Conservation (phyloP, 2,113 vertebrate species). For the Helogale parvula region DNA sequence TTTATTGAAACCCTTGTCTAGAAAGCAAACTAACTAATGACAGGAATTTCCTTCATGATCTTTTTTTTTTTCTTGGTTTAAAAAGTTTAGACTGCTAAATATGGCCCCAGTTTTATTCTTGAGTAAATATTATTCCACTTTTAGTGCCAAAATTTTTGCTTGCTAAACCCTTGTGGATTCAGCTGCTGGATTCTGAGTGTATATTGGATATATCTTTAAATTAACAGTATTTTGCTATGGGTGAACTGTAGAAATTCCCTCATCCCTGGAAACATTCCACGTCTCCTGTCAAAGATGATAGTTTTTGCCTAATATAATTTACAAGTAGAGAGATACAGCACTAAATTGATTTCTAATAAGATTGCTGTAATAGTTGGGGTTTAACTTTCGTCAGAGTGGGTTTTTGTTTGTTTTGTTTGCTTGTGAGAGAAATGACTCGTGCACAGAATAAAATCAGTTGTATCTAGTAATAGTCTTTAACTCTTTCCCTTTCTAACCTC, state of each 20-base stretch:
- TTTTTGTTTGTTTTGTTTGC: constrained; percentile 30
- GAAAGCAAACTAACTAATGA: constrained; percentile 50
- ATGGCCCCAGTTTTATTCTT: constrained; percentile 57
- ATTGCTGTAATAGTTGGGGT: constrained; percentile 38
- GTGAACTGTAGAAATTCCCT: constrained; percentile 53
- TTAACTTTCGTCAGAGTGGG: constrained; percentile 22
- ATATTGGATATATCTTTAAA: constrained; percentile 39
- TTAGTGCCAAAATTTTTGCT: constrained; percentile 54
- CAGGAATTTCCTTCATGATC: constrained; percentile 50
- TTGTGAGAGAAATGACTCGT: constrained; percentile 42
- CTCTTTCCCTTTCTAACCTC: constrained; percentile 24
- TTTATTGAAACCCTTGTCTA: constrained; percentile 9
- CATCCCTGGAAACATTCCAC: background rate
- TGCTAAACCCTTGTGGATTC: constrained; percentile 52
- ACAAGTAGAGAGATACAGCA: background rate
- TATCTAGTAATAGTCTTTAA: constrained; percentile 20
- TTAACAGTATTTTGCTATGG: constrained; percentile 53
- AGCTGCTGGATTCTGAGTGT: constrained; percentile 27
- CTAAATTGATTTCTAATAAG: constrained; percentile 5
- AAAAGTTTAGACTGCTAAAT: constrained; percentile 59
- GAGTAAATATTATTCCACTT: constrained; percentile 53
- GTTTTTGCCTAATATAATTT: constrained; percentile 48
- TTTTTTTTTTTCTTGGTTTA: constrained; percentile 34
- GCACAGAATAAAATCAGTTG: background rate
- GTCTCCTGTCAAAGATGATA: background rate